Percentiles rank a stretch among this genome's conserved stretches.
Evolutionary conservation across 2,888 invertebrate species (phyloP).

Genomic region (Acanthopleura granulata): DNA sequence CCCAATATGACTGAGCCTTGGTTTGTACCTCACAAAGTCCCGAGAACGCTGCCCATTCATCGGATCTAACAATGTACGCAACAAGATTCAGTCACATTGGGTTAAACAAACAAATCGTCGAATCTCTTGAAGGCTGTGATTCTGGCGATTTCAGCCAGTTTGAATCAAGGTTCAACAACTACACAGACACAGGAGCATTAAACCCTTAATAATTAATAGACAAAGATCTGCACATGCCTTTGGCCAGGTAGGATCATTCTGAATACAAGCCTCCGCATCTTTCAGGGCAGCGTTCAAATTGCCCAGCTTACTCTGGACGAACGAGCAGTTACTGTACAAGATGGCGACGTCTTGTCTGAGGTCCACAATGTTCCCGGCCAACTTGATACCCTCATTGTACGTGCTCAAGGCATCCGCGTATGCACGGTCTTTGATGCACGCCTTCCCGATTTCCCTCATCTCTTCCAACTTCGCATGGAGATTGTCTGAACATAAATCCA

Average conservation of each 20-base stretch:
- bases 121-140: no score
- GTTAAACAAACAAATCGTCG: no score
- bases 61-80: no score
- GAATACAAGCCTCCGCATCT: constrained; percentile 9
- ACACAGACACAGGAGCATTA: no score
- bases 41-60: no score
- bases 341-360: constrained; percentile 39
- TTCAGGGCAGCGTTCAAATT: constrained; percentile 17
- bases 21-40: no score
- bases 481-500: no score
- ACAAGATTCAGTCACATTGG: no score
- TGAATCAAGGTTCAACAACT: no score
- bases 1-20: no score
- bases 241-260: constrained; percentile 1
- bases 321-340: constrained; percentile 43
- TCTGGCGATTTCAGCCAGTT: no score
- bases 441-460: constrained; percentile 36
- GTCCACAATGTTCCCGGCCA: constrained; percentile 29
- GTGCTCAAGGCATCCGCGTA: constrained; percentile 31
- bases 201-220: no score
- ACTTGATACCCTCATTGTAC: constrained; percentile 37
- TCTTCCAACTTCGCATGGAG: constrained; percentile 23
- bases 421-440: constrained; percentile 29
- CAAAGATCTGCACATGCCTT: constrained; percentile 15
- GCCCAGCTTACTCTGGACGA: constrained; percentile 26